Evolutionary conservation across 1,140 invertebrate genomes (phyloP), one percentile per base, ranked within the genome.

Genomic region (Bombus difficillimus): DNA sequence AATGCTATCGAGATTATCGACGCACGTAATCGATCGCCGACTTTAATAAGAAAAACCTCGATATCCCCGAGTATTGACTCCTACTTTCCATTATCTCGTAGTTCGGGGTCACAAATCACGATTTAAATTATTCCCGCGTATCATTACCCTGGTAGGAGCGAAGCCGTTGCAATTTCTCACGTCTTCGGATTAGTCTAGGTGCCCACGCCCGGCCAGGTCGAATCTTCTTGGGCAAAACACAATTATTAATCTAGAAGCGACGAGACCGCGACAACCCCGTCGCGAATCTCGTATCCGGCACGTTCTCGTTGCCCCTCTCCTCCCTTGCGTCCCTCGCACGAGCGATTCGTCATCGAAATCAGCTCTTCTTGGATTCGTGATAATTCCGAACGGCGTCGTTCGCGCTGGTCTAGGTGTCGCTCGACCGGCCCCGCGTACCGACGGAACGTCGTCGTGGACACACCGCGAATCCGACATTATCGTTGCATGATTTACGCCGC

Each of bases 401-500:
- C 74, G 66, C 43, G 41, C 41, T n/a, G 79, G n/a, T 13, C 3
- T 62, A 13, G 68, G 37, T 73, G 71, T 32, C 28, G 39, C n/a
- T 32, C 77, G 68, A 59, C 53, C n/a, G 74, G 5, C 9, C 71
- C 62, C 34, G 39, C 66, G n/a, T 66, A 83, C 53, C 81, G 59
- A 41, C 47, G 3, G 25, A 32, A 15, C 64, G 39, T 41, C 64
- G 47, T 22, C 64, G 68, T 22, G 92, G 92, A 94, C 93, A 91
- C 92, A 92, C 25, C 72, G 41, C 39, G 93, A 92, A 93, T 93
- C 93, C 93, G 93, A 93, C 92, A 93, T 94, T 94, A 94, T 94
- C 93, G 93, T 92, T 83, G 87, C 84, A 88, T 94, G 94, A 94
- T 94, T 94, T 94, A 94, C 92, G 88, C 92, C 78, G 91, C 90